Evolutionary conservation across 2,888 invertebrate species (phyloP).

Genomic region (Adineta ricciae): DNA sequence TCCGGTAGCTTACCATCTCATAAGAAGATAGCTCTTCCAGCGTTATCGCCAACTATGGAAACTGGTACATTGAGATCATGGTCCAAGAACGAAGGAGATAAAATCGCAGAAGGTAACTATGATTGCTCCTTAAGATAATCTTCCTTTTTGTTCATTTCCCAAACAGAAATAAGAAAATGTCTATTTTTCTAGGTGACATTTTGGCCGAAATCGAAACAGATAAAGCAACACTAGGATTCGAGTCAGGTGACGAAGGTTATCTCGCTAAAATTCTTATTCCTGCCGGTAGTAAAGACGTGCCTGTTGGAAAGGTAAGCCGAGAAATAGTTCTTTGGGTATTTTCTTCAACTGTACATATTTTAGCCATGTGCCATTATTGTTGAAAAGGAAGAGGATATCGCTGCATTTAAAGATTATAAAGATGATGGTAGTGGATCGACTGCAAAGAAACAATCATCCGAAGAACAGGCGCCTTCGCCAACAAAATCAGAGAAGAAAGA

Average conservation of each 20-base stretch:
- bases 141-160: too few relatives aligned
- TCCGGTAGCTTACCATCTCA: conserved; percentile 22
- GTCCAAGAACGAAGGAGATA: conserved; percentile 59
- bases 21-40: conserved; percentile 59
- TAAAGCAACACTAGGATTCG: conserved; percentile 99
- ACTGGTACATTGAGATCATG: conserved; percentile 88
- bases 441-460: conserved; percentile 39
- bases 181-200: conserved; percentile 60
- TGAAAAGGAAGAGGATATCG: conserved; percentile 66
- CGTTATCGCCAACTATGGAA: conserved; percentile 94
- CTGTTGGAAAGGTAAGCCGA: conserved; percentile 67
- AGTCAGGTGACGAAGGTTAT: conserved; percentile 94
- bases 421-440: conserved; percentile 35
- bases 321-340: background rate
- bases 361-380: conserved; percentile 88
- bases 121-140: too few relatives aligned
- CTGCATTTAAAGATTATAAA: conserved; percentile 74
- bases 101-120: conserved; percentile 27
- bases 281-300: conserved; percentile 80
- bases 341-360: too few relatives aligned
- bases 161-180: too few relatives aligned
- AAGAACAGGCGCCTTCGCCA: conserved; percentile 38
- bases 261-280: conserved; percentile 81
- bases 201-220: conserved; percentile 98
- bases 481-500: conserved; percentile 27